phyloP scores from a whole-genome alignment of 2,888 invertebrate species.

The Volucella bombylans region DNA sequence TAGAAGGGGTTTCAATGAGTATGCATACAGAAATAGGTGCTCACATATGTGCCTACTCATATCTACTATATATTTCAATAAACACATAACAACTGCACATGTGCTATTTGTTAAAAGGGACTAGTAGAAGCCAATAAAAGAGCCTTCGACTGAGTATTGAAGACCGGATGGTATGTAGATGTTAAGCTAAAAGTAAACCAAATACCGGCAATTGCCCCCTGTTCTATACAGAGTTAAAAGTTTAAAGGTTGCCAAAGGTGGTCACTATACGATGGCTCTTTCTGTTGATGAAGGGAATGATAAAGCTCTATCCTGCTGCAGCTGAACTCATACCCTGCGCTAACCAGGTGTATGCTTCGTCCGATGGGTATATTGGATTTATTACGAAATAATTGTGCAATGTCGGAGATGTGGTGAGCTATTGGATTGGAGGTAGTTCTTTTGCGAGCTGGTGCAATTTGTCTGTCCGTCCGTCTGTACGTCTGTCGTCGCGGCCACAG shows the following conservation, averaged over 20 bases:
- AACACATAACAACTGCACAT: neutral
- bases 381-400: conserved; percentile 55
- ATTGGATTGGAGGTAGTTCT: neutral
- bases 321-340: neutral
- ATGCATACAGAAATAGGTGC: neutral
- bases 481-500: neutral
- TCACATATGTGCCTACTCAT: neutral
- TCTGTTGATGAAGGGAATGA: neutral
- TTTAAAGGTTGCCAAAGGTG: conserved; percentile 27
- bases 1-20: conserved; percentile 37
- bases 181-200: conserved; percentile 56
- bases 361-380: conserved; percentile 44
- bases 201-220: conserved; percentile 32
- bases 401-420: conserved; percentile 25
- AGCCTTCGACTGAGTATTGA: conserved; percentile 28
- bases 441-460: neutral
- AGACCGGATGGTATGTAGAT: conserved; percentile 13
- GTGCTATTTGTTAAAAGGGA: conserved; percentile 25
- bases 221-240: conserved; percentile 31
- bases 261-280: conserved; percentile 9
- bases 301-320: conserved; percentile 4
- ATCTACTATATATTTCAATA: neutral
- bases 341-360: conserved; percentile 36
- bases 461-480: neutral
- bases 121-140: conserved; percentile 33